phyloP scores from a whole-genome alignment of 2,888 invertebrate genomes.

The Sphaerophoria taeniata region DNA sequence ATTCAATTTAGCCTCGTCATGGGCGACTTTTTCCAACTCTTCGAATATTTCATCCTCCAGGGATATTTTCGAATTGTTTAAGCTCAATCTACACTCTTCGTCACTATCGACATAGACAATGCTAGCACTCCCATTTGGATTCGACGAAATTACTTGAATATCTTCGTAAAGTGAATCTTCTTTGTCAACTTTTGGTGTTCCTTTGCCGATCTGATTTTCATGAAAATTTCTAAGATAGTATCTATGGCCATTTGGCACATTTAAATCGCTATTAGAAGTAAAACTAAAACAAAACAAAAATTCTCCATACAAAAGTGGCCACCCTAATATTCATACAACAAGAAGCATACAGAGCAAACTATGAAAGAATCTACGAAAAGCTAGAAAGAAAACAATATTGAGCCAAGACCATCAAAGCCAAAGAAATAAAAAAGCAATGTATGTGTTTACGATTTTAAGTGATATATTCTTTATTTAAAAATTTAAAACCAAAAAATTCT shows the following conservation, averaged over 20 bases:
- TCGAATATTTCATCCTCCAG: conserved; percentile 82
- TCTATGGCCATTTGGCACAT: too few relatives aligned
- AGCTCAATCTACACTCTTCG: conserved; percentile 79
- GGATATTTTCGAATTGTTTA: conserved; percentile 80
- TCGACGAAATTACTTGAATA: conserved; percentile 66
- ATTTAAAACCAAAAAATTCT: not conserved
- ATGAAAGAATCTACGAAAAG: conserved; percentile 10
- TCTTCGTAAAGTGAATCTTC: conserved; percentile 65
- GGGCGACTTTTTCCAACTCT: conserved; percentile 82
- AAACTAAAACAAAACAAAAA: too few relatives aligned
- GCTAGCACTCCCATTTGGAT: conserved; percentile 71
- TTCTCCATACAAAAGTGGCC: too few relatives aligned
- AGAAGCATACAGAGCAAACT: not conserved
- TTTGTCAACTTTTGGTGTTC: conserved; percentile 20
- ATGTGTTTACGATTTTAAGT: conserved; percentile 7
- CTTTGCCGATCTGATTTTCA: too few relatives aligned
- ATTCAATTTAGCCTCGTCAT: conserved; percentile 83
- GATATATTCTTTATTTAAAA: not conserved
- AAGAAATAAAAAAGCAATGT: conserved; percentile 55
- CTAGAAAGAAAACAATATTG: conserved; percentile 28
- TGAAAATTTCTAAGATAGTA: too few relatives aligned
- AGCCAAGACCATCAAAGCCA: conserved; percentile 26
- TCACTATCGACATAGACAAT: conserved; percentile 80
- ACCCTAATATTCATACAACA: too few relatives aligned
- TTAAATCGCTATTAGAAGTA: too few relatives aligned